Evolutionary conservation across 2,113 vertebrate genomes (phyloP).

Genomic region (Pundamilia nyererei): DNA sequence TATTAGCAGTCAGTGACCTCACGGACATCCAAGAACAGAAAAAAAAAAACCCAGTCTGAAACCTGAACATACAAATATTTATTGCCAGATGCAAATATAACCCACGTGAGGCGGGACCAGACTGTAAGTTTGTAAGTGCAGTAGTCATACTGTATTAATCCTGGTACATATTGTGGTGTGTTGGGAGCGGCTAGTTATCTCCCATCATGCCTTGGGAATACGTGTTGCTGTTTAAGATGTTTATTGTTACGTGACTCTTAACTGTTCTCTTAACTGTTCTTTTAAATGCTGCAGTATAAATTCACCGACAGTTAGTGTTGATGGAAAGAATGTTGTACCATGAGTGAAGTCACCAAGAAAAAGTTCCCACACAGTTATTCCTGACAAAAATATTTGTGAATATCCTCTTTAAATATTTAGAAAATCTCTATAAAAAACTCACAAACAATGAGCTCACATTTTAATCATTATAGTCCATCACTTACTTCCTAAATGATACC

Average conservation of each 20-base stretch:
- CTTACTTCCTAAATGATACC: not conserved
- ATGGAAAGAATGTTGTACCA: not conserved
- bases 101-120: not conserved
- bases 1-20: not conserved
- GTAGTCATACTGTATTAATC: not conserved
- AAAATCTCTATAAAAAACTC: not conserved
- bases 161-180: not conserved
- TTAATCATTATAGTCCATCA: not conserved
- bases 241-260: not conserved
- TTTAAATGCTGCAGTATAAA: not conserved
- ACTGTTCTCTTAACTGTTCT: not conserved
- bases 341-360: not conserved
- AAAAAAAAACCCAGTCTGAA: not conserved
- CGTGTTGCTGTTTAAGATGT: not conserved
- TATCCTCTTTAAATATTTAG: not conserved
- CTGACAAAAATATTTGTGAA: not conserved
- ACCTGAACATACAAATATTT: not conserved
- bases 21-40: not conserved
- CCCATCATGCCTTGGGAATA: not conserved
- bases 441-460: not conserved
- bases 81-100: not conserved
- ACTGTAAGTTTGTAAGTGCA: not conserved
- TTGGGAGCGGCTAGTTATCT: rapidly evolving
- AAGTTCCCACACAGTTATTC: not conserved
- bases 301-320: not conserved